Conservation (phyloP, 2,888 invertebrate species). For the Drosophila austrosaltans region DNA sequence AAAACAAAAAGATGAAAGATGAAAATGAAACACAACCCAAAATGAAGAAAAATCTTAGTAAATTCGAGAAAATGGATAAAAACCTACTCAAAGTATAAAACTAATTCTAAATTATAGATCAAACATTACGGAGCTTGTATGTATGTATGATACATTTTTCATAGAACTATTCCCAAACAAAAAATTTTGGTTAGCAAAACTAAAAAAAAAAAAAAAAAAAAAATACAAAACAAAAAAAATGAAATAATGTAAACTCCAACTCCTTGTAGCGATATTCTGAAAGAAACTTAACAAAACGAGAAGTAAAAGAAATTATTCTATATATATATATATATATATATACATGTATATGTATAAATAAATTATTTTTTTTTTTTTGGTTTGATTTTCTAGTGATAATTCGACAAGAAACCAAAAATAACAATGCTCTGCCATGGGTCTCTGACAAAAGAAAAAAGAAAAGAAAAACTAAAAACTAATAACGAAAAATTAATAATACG, state of each 20-base stretch:
- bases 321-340: conserved; percentile 28
- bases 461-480: conserved; percentile 39
- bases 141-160: conserved; percentile 70
- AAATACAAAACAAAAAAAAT: conserved; percentile 37
- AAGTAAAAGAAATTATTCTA: conserved; percentile 38
- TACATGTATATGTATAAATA: conserved; percentile 30
- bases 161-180: conserved; percentile 25
- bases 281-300: conserved; percentile 50
- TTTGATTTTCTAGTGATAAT: conserved; percentile 68
- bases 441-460: conserved; percentile 48
- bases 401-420: conserved; percentile 43
- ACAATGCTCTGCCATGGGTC: conserved; percentile 69
- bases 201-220: conserved; percentile 39
- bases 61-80: conserved; percentile 63
- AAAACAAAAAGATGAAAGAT: conserved; percentile 34
- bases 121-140: conserved; percentile 76
- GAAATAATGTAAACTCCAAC: conserved; percentile 2
- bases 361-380: conserved; percentile 48
- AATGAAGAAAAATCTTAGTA: conserved; percentile 62
- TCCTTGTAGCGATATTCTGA: conserved; percentile 72
- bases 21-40: neutral
- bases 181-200: conserved; percentile 54
- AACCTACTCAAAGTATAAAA: conserved; percentile 65
- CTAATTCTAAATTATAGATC: conserved; percentile 70
- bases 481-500: conserved; percentile 60